Conservation (phyloP, 2,797 vertebrate species). For the Sebastes trivittatus region DNA sequence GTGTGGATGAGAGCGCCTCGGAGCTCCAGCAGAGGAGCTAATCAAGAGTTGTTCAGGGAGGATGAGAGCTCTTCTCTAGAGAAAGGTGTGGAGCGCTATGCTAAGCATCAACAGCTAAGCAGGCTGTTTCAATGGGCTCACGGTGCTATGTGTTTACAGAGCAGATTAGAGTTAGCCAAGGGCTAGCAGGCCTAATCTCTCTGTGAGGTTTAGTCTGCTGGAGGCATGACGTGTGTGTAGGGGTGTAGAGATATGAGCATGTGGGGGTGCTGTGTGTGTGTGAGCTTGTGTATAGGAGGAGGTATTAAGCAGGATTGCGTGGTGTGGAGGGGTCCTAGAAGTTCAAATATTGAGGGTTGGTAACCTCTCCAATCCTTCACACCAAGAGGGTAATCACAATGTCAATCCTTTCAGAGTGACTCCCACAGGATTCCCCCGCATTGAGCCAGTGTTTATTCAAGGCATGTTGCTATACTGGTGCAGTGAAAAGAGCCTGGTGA, state of each 20-base stretch:
- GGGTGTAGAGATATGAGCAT: constrained; percentile 55
- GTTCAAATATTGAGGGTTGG: constrained; percentile 84
- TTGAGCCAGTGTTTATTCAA: constrained; percentile 71
- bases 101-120: constrained; percentile 43
- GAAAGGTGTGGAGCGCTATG: constrained; percentile 34
- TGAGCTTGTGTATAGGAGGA: constrained; percentile 57
- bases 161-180: constrained; percentile 78
- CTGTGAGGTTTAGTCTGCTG: constrained; percentile 63
- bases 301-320: constrained; percentile 63
- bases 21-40: constrained; percentile 27
- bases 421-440: constrained; percentile 67
- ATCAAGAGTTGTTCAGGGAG: constrained; percentile 52
- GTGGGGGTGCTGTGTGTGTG: constrained; percentile 54
- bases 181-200: constrained; percentile 75
- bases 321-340: constrained; percentile 68
- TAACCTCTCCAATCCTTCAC: constrained; percentile 78
- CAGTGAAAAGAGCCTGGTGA: constrained; percentile 60
- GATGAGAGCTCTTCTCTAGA: constrained; percentile 28
- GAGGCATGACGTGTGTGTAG: constrained; percentile 50
- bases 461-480: constrained; percentile 67
- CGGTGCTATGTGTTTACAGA: constrained; percentile 79
- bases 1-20: constrained; percentile 23
- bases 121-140: constrained; percentile 66
- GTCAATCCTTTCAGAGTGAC: constrained; percentile 80
- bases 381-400: constrained; percentile 80